Evolutionary conservation across 2,113 vertebrate species (phyloP).

Genomic region (Zosterops japonicus): DNA sequence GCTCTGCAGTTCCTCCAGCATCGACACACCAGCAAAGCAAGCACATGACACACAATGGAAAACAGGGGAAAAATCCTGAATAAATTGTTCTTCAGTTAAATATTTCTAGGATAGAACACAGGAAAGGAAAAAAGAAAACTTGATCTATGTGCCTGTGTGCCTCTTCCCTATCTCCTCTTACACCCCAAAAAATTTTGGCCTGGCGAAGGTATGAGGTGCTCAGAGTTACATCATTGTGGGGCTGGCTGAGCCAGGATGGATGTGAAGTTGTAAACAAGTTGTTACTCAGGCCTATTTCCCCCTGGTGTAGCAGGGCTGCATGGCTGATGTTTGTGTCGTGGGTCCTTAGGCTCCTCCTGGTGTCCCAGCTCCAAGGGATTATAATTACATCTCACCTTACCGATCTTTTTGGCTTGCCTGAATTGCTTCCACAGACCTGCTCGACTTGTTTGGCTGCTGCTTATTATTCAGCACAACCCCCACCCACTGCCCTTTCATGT

Average conservation of each 20-base stretch:
- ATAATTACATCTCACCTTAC: constrained; percentile 61
- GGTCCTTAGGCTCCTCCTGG: not conserved
- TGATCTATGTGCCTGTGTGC: not conserved
- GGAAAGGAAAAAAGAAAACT: not conserved
- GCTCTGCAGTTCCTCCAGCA: not conserved
- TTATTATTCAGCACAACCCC: constrained; percentile 55
- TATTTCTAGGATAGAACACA: not conserved
- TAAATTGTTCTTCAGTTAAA: not conserved
- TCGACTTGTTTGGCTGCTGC: constrained; percentile 57
- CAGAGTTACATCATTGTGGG: not conserved
- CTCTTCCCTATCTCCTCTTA: not conserved
- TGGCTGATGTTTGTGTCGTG: not conserved
- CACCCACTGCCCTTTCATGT: constrained; percentile 52
- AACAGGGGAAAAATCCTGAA: not conserved
- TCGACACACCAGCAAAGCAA: not conserved
- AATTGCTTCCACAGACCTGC: constrained; percentile 58
- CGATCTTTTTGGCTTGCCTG: constrained; percentile 33
- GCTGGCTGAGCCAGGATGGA: not conserved
- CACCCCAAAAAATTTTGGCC: not conserved
- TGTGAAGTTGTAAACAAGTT: not conserved
- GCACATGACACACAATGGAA: not conserved
- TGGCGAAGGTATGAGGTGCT: not conserved
- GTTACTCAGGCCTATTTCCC: not conserved
- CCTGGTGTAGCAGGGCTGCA: not conserved
- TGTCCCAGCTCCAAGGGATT: constrained; percentile 26